Percentiles rank a stretch among this genome's conserved stretches.
phyloP scores from a whole-genome alignment of 1,140 invertebrate genomes.

The Sinella curviseta region DNA sequence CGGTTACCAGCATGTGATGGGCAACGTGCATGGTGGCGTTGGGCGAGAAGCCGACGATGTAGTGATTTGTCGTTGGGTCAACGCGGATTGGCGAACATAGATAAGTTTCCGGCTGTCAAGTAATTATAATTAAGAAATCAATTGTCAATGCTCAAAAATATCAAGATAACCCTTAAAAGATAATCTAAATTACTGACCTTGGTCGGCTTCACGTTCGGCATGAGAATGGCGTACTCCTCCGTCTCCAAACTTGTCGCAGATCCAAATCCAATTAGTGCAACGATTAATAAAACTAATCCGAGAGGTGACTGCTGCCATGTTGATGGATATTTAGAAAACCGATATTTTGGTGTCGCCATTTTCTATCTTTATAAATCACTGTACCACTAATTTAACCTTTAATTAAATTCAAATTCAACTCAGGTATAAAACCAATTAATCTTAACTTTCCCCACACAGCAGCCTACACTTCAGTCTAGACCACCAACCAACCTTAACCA shows the following conservation, averaged over 20 bases:
- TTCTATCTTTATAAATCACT: too few relatives aligned
- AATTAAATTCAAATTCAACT: too few relatives aligned
- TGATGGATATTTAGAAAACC: too few relatives aligned
- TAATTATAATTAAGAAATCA: not conserved
- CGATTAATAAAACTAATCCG: too few relatives aligned
- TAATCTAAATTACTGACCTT: slow-evolving; percentile 64
- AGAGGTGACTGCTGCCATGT: too few relatives aligned
- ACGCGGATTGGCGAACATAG: slow-evolving; percentile 80
- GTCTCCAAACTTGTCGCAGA: slow-evolving; percentile 46
- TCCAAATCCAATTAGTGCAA: not conserved
- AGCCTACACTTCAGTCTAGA: too few relatives aligned
- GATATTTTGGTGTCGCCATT: too few relatives aligned
- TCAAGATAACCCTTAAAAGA: too few relatives aligned
- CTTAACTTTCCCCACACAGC: too few relatives aligned
- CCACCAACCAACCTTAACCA: too few relatives aligned
- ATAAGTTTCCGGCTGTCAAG: slow-evolving; percentile 79
- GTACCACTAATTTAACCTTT: too few relatives aligned
- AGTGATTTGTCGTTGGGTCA: slow-evolving; percentile 68
- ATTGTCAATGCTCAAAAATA: slow-evolving; percentile 32
- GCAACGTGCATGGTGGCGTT: slow-evolving; percentile 86
- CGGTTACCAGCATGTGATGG: slow-evolving; percentile 87
- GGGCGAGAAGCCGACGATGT: slow-evolving; percentile 86
- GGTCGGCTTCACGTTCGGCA: slow-evolving; percentile 70
- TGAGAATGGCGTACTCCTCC: slow-evolving; percentile 65
- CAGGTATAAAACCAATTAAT: too few relatives aligned